A percentile compares a stretch with the other conserved stretches of the same genome.
These are phyloP conservation scores for Hyperoplus lanceolatus DNA, from an alignment of 2,797 vertebrate species.

Conservation along the genomic window DNA sequence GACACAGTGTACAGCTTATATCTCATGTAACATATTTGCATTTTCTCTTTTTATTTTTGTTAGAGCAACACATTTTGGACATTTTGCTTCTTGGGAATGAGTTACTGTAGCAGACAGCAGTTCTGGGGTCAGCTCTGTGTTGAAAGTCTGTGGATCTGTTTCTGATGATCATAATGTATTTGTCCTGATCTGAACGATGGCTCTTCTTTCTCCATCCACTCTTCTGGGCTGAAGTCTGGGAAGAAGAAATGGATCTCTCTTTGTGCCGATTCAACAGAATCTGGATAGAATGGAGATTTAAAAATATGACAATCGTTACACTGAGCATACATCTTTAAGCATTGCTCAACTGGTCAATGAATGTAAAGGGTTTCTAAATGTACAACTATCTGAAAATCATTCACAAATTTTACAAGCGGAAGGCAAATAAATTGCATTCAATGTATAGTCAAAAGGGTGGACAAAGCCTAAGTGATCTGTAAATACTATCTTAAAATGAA, in stretches of 20 bases:
- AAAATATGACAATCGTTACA: not conserved
- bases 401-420: not conserved
- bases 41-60: not conserved
- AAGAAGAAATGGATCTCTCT: conserved; percentile 96
- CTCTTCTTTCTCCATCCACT: conserved; percentile 90
- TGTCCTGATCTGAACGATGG: conserved; percentile 82
- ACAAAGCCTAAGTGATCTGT: not conserved
- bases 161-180: conserved; percentile 77
- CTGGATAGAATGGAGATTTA: conserved; percentile 72
- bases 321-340: not conserved
- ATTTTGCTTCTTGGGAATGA: not conserved
- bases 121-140: conserved; percentile 56
- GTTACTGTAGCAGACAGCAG: not conserved
- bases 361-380: not conserved
- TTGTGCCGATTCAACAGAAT: conserved; percentile 90
- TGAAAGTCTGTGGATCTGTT: conserved; percentile 79
- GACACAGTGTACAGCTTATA: not conserved
- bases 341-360: not conserved
- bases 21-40: not conserved
- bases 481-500: not conserved
- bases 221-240: conserved; percentile 88
- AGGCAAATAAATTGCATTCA: not conserved
- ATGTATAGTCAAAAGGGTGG: not conserved
- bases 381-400: too few relatives aligned
- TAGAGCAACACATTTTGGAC: not conserved